Conservation (phyloP, 2,797 vertebrate species). For the Trachops cirrhosus region DNA sequence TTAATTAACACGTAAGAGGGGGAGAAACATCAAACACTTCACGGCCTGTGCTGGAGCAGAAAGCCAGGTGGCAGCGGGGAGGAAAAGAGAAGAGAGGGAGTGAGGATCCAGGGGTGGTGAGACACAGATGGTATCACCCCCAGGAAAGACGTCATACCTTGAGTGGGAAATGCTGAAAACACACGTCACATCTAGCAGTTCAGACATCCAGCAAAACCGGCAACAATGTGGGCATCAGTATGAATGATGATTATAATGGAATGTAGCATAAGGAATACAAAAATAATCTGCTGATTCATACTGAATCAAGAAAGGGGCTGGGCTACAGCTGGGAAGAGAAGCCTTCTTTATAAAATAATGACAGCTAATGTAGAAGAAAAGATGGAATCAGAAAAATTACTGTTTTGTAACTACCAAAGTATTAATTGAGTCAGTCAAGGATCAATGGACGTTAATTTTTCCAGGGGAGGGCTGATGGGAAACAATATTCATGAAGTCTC, state of each 20-base stretch:
- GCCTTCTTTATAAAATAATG: conserved; percentile 1
- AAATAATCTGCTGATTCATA: background rate
- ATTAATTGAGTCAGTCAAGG: background rate
- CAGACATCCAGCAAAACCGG: background rate
- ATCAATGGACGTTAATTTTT: background rate
- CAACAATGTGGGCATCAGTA: background rate
- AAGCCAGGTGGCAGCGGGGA: background rate
- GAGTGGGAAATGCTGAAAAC: background rate
- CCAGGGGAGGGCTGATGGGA: background rate
- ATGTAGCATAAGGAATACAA: background rate
- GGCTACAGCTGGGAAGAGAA: background rate
- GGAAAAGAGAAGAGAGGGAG: background rate
- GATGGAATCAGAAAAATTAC: background rate
- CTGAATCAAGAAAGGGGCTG: background rate
- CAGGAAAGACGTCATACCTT: background rate
- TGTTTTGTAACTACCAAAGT: background rate
- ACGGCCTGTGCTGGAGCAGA: background rate
- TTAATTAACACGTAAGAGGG: background rate
- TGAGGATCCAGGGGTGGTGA: background rate
- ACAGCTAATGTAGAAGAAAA: background rate
- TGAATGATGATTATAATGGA: background rate
- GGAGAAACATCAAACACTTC: background rate
- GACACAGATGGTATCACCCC: background rate
- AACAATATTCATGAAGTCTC: background rate
- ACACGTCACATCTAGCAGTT: background rate